Percentiles rank a stretch among this genome's conserved stretches.
These are phyloP conservation scores for Dorcus hopei DNA, from an alignment of 2,888 invertebrate genomes.

Conservation along the genomic window DNA sequence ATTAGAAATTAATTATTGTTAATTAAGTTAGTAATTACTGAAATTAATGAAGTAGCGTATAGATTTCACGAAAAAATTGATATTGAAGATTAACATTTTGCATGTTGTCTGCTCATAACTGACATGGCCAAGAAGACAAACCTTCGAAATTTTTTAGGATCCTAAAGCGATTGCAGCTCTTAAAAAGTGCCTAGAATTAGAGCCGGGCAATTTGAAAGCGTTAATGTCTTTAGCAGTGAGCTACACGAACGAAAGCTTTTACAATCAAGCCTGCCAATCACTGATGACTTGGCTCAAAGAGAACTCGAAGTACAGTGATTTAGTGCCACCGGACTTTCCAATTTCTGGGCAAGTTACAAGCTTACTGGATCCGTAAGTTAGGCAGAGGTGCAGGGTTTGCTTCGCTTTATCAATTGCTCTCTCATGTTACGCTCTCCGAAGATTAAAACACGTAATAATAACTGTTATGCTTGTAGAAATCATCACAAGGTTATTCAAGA, in stretches of 20 bases:
- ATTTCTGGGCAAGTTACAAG: conserved; percentile 51
- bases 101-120: too few species aligned
- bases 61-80: too few species aligned
- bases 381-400: conserved; percentile 22
- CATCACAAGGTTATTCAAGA: conserved; percentile 67
- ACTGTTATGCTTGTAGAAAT: conserved; percentile 43
- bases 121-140: too few species aligned
- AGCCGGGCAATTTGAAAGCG: conserved; percentile 77
- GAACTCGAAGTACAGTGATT: conserved; percentile 78
- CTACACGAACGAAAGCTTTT: conserved; percentile 94
- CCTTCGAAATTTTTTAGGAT: conserved; percentile 55
- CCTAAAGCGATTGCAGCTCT: conserved; percentile 89
- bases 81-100: too few species aligned
- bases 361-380: conserved; percentile 50
- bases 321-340: conserved; percentile 59
- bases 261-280: conserved; percentile 82
- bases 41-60: too few species aligned
- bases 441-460: not conserved
- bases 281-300: conserved; percentile 74
- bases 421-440: not conserved
- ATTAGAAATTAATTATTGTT: too few species aligned
- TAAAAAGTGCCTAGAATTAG: conserved; percentile 75
- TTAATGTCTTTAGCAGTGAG: conserved; percentile 90
- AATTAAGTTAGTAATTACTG: too few species aligned
- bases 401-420: not conserved